Evolutionary conservation across 2,888 invertebrate species (phyloP), one percentile per base, ranked within the genome.

Genomic region (Nomada flava): DNA sequence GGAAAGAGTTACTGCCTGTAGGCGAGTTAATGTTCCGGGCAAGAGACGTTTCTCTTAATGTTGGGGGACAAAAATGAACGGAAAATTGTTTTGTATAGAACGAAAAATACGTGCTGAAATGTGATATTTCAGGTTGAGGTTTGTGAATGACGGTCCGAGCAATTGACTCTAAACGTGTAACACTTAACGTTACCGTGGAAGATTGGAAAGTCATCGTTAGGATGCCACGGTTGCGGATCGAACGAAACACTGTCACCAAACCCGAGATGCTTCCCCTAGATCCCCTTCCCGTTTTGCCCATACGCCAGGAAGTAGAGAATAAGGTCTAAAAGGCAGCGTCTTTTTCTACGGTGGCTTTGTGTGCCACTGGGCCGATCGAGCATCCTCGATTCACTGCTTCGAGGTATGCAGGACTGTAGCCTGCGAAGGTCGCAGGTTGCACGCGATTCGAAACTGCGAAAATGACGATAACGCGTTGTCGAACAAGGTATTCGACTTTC

Each of bases 291-390:
- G 52, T 62, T 13, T 52, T 75, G 71, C 75, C 82, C 64, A 57
- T 65, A 60, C 69, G 79, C 52, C 85, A 82, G 89, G 91, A 93
- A 93, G 93, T 93, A 87, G 93, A 92, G 88, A 93, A 93, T 72
- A 92, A 90, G 93, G 93, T 89, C 91, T 92, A 90, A 93, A 92
- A 93, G 92, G 88, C 89, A 79, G 74, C 79, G 78, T 73, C 84
- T 76, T 89, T 89, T 90, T 86, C 89, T 84, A 85, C 80, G 81
- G 70, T 72, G 69, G 86, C 88, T 93, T 93, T 93, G 92, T 93
- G 88, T 93, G 93, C 93, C 93, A 93, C 92, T 92, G 91, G 92
- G 93, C 92, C 92, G 91, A 91, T 91, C 89, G 89, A 89, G 84
- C 91, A 90, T 90, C 90, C 89, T 90, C 90, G 89, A 90, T 89